phyloP scores from a whole-genome alignment of 2,888 invertebrate genomes.

The Adelphocoris suturalis region DNA sequence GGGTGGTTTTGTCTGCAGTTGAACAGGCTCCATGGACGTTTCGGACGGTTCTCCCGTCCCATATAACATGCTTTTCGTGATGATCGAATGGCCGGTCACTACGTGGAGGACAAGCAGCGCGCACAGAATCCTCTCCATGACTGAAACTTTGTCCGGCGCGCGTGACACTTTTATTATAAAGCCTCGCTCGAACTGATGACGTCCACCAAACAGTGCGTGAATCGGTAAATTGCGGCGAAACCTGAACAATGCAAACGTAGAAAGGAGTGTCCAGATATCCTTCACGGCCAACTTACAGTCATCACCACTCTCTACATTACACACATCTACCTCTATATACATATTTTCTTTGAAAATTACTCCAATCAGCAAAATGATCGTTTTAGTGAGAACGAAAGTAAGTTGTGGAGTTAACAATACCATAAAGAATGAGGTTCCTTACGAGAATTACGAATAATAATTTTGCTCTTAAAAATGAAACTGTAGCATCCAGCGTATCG shows the following conservation, averaged over 20 bases:
- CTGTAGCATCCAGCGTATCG: no score
- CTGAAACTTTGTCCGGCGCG: constrained; percentile 51
- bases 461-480: no score
- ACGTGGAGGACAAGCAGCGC: constrained; percentile 36
- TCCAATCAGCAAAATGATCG: constrained; percentile 14
- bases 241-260: constrained; percentile 27
- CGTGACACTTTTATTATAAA: constrained; percentile 61
- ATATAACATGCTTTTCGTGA: constrained; percentile 42
- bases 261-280: background rate
- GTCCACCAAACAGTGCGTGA: constrained; percentile 58
- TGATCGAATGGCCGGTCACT: constrained; percentile 40
- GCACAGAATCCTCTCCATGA: constrained; percentile 58
- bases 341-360: constrained; percentile 1
- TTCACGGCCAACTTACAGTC: background rate
- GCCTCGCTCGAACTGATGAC: constrained; percentile 61
- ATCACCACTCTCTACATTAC: background rate
- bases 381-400: background rate
- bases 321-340: no score
- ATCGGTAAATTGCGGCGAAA: constrained; percentile 41
- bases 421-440: no score
- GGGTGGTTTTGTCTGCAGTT: constrained; percentile 56
- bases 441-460: no score
- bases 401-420: background rate
- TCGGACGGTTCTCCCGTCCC: background rate
- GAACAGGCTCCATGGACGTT: constrained; percentile 59